phyloP scores from a whole-genome alignment of 2,797 vertebrate genomes.

The Champsocephalus esox region DNA sequence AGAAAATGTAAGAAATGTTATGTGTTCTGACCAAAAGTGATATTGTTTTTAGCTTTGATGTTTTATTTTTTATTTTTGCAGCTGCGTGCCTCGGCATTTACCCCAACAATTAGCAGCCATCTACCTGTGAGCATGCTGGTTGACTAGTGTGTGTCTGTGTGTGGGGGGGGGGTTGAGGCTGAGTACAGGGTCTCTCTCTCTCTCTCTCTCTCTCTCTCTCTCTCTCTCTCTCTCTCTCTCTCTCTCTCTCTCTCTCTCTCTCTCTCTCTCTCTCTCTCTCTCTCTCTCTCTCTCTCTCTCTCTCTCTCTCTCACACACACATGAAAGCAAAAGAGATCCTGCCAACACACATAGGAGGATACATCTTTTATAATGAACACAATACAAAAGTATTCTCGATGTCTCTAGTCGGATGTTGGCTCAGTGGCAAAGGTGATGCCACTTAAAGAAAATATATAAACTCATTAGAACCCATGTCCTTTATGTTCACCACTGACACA shows the following conservation, averaged over 20 bases:
- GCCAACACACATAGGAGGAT: slow-evolving; percentile 26
- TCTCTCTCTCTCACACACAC: slow-evolving; percentile 18
- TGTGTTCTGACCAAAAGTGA: no score
- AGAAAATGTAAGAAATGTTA: no score
- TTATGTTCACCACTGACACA: background rate
- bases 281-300: slow-evolving; percentile 26
- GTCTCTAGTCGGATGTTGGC: background rate
- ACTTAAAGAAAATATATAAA: background rate
- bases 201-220: background rate
- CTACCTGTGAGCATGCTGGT: slow-evolving; percentile 15
- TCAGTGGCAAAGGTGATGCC: background rate
- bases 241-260: background rate
- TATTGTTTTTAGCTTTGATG: no score
- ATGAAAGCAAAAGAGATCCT: slow-evolving; percentile 78
- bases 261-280: background rate
- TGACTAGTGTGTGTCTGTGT: no score
- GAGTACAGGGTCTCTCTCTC: slow-evolving; percentile 8
- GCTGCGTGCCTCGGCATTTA: slow-evolving; percentile 60
- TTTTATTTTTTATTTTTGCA: no score
- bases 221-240: slow-evolving; percentile 23
- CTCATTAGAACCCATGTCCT: background rate
- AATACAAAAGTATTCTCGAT: background rate
- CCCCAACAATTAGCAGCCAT: slow-evolving; percentile 51
- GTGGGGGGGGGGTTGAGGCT: slow-evolving; percentile 9
- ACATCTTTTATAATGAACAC: no score